These are phyloP conservation scores for Macrosoma leucophasiata DNA, from an alignment of 2,888 invertebrate species.

Conservation along the genomic window DNA sequence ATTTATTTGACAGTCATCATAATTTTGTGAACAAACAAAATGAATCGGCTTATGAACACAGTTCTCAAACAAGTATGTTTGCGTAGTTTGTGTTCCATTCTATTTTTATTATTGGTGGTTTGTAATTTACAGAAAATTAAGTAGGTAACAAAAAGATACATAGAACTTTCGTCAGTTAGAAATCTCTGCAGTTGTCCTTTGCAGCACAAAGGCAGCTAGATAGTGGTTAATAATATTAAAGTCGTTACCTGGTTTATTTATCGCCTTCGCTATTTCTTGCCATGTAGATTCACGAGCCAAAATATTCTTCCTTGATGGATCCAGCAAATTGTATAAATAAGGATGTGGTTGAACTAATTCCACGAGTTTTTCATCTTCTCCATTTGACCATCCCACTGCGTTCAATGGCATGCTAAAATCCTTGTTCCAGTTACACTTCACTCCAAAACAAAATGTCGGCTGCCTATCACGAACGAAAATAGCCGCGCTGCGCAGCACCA, in stretches of 20 bases:
- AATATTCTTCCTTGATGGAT: conserved; percentile 61
- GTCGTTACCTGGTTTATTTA: conserved; percentile 56
- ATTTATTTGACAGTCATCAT: no score
- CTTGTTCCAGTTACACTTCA: conserved; percentile 34
- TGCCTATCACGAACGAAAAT: conserved; percentile 64
- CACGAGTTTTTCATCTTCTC: conserved; percentile 58
- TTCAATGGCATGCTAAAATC: conserved; percentile 57
- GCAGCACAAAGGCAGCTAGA: conserved; percentile 35
- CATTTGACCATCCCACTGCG: conserved; percentile 56
- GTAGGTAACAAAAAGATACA: no score
- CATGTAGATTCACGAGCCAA: conserved; percentile 59
- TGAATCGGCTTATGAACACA: no score
- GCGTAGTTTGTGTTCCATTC: no score
- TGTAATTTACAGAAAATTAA: no score
- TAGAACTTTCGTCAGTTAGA: no score
- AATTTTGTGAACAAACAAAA: no score
- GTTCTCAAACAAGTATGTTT: no score
- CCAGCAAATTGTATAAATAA: conserved; percentile 52
- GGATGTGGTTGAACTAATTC: conserved; percentile 59
- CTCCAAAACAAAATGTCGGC: conserved; percentile 64
- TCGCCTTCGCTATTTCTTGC: conserved; percentile 56
- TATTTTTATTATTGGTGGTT: no score
- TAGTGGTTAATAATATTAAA: conserved; percentile 13
- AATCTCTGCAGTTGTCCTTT: conserved; percentile 34
- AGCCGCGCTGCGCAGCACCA: conserved; percentile 61